Conservation (phyloP, 2,797 vertebrate species). For the Darevskia mixta region DNA sequence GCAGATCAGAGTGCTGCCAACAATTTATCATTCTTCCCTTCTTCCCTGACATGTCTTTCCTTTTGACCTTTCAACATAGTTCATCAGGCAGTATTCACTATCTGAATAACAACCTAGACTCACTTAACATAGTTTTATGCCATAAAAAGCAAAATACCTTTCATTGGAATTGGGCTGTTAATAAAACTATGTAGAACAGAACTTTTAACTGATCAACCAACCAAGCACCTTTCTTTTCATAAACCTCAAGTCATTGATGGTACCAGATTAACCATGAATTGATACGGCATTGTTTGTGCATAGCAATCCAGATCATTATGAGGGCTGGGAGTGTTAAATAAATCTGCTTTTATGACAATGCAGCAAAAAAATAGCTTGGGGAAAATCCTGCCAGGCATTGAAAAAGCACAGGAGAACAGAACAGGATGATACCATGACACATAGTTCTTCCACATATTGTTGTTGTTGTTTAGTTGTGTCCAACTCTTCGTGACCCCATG, state of each 20-base stretch:
- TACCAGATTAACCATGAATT: neutral
- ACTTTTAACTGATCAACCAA: neutral
- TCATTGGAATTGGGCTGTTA: slow-evolving; percentile 17
- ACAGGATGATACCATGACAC: too few species aligned
- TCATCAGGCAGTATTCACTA: slow-evolving; percentile 9
- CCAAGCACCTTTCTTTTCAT: neutral
- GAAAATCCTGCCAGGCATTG: too few species aligned
- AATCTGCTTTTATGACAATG: neutral
- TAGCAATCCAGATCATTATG: too few species aligned
- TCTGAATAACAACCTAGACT: slow-evolving; percentile 9
- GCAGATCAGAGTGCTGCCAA: slow-evolving; percentile 17
- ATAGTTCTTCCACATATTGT: too few species aligned
- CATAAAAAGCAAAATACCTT: slow-evolving; percentile 9
- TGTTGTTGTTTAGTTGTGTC: too few species aligned
- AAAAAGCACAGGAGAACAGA: too few species aligned
- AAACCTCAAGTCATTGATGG: neutral
- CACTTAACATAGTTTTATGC: slow-evolving; percentile 3
- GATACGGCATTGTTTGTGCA: neutral
- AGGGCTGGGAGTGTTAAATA: neutral
- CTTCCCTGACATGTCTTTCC: slow-evolving; percentile 15
- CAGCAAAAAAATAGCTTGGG: too few species aligned
- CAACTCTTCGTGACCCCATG: too few species aligned
- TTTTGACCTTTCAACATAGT: slow-evolving; percentile 30
- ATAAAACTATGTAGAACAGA: slow-evolving; percentile 11
- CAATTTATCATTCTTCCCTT: slow-evolving; percentile 16